Conservation (phyloP, 2,797 vertebrate species). For the Sebastes dallii region DNA sequence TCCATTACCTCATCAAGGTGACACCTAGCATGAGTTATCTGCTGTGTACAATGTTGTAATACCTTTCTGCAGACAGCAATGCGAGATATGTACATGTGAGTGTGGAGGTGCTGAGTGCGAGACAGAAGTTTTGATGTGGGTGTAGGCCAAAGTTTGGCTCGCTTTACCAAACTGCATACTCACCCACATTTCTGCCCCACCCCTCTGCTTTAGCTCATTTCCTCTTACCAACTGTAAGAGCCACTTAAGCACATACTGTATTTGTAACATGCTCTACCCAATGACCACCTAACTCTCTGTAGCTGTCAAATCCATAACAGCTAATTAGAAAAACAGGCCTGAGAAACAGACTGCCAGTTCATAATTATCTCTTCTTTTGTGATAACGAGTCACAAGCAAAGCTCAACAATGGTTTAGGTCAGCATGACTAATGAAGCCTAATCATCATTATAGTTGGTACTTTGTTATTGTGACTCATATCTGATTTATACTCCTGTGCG, state of each 20-base stretch:
- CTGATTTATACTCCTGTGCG: neutral
- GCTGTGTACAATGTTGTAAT: neutral
- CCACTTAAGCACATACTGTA: neutral
- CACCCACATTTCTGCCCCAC: conserved; percentile 12
- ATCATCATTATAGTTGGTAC: neutral
- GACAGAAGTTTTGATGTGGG: conserved; percentile 10
- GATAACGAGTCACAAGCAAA: neutral
- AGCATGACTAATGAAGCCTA: neutral
- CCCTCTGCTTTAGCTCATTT: conserved; percentile 30
- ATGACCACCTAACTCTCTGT: neutral
- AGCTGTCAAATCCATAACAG: neutral
- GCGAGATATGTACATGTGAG: neutral
- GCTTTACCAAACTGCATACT: conserved; percentile 26
- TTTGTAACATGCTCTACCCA: neutral
- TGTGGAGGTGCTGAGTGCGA: neutral
- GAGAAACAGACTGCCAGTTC: neutral
- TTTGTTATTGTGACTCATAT: neutral
- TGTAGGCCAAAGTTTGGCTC: conserved; percentile 34
- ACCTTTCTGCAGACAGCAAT: neutral
- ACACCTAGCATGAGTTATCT: neutral
- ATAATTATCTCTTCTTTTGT: conserved; percentile 14
- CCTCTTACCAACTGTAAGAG: conserved; percentile 2
- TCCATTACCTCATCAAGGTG: neutral
- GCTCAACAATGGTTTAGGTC: neutral
- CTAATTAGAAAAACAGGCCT: neutral